A percentile compares a stretch with the other conserved stretches of the same genome.
Conservation (phyloP, 2,797 vertebrate genomes). For the Sebastolobus alascanus region DNA sequence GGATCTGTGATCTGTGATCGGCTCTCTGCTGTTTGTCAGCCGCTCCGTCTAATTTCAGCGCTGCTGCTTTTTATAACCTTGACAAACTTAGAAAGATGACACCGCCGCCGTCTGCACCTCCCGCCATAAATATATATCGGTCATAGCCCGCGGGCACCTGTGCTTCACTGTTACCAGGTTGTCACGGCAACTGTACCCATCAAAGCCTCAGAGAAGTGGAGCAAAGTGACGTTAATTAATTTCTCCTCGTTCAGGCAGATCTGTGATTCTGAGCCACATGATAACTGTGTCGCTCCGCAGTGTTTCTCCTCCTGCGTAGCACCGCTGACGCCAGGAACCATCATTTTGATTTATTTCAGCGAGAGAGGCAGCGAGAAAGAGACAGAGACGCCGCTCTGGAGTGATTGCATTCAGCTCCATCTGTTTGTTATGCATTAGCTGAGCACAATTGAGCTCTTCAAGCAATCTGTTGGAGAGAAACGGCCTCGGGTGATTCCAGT, state of each 20-base stretch:
- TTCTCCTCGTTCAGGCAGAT: background rate
- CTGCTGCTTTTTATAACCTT: slow-evolving; percentile 50
- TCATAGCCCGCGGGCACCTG: slow-evolving; percentile 17
- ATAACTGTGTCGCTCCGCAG: slow-evolving; percentile 9
- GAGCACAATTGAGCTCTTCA: slow-evolving; percentile 60
- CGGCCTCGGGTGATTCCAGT: slow-evolving; percentile 42
- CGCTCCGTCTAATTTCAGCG: slow-evolving; percentile 48
- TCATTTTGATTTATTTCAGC: slow-evolving; percentile 55
- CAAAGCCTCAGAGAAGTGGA: slow-evolving; percentile 16
- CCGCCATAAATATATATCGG: slow-evolving; percentile 2
- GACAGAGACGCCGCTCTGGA: slow-evolving; percentile 29
- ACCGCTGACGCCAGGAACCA: slow-evolving; percentile 22
- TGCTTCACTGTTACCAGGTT: slow-evolving; percentile 30
- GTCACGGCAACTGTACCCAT: slow-evolving; percentile 40
- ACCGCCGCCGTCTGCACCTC: slow-evolving; percentile 24
- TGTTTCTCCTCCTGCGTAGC: slow-evolving; percentile 5
- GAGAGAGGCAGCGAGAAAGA: slow-evolving; percentile 2
- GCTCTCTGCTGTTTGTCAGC: slow-evolving; percentile 38
- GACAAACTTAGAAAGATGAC: slow-evolving; percentile 36
- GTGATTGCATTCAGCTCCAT: slow-evolving; percentile 54
- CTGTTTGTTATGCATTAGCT: slow-evolving; percentile 72
- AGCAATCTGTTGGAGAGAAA: slow-evolving; percentile 56
- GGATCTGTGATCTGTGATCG: background rate
- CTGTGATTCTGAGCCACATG: slow-evolving; percentile 16
- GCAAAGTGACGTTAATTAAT: slow-evolving; percentile 35